These are phyloP conservation scores for Nomada lathburiana DNA, from an alignment of 2,888 invertebrate species.

Conservation along the genomic window DNA sequence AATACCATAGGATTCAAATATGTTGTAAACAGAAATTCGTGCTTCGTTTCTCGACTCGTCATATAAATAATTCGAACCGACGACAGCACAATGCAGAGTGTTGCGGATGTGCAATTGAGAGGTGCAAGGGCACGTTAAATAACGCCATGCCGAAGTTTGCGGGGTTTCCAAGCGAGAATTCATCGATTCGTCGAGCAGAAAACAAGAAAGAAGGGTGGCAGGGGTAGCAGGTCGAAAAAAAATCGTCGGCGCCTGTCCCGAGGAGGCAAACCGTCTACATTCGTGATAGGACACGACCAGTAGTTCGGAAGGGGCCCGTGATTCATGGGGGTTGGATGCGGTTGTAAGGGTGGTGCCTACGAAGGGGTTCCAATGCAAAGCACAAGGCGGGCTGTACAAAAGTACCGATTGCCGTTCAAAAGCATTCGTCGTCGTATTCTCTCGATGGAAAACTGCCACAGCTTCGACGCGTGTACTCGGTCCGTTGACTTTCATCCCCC, in stretches of 20 bases:
- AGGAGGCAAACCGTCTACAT: slow-evolving; percentile 39
- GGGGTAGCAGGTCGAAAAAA: slow-evolving; percentile 48
- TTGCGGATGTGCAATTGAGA: not conserved
- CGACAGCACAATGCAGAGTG: too few species aligned
- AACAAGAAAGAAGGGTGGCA: slow-evolving; percentile 43
- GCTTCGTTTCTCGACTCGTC: not conserved
- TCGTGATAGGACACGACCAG: slow-evolving; percentile 59
- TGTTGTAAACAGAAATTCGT: too few species aligned
- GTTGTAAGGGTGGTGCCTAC: slow-evolving; percentile 42
- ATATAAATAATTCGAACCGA: slow-evolving; percentile 28
- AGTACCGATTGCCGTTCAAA: slow-evolving; percentile 56
- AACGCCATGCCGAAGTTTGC: slow-evolving; percentile 28
- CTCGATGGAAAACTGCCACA: slow-evolving; percentile 11
- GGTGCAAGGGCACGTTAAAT: slow-evolving; percentile 18
- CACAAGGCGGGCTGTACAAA: slow-evolving; percentile 44
- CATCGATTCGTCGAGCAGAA: slow-evolving; percentile 45
- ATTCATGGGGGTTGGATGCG: slow-evolving; percentile 58
- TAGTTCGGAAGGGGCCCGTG: slow-evolving; percentile 41
- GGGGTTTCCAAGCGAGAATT: slow-evolving; percentile 4
- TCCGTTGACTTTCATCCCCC: slow-evolving; percentile 36
- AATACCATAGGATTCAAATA: too few species aligned
- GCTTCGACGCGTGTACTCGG: slow-evolving; percentile 45
- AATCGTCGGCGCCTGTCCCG: slow-evolving; percentile 37
- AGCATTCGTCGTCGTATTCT: slow-evolving; percentile 44
- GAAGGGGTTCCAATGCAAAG: slow-evolving; percentile 57